A percentile compares a stretch with the other conserved stretches of the same genome.
phyloP scores from a whole-genome alignment of 30 jellyfish, hydroid and myxozoan genomes.

The Sanderia malayensis region DNA sequence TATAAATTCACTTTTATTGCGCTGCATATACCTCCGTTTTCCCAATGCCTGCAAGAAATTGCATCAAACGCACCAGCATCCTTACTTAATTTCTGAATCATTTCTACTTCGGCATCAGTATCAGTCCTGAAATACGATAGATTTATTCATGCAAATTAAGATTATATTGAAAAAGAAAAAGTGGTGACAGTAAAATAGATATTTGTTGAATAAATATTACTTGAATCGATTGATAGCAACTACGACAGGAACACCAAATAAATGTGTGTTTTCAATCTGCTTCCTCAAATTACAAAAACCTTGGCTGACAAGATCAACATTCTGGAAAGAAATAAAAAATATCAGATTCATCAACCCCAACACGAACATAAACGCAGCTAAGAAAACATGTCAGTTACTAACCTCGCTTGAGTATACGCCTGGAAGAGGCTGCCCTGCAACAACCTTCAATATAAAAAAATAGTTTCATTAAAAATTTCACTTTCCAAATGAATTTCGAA shows the following conservation, averaged over 20 bases:
- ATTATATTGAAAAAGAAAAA: background rate
- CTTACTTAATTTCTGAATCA: slow-evolving; percentile 59
- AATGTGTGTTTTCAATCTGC: slow-evolving; percentile 78
- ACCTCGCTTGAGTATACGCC: slow-evolving; percentile 78
- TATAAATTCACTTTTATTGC: too few species aligned
- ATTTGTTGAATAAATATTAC: too few species aligned
- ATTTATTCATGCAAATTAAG: background rate
- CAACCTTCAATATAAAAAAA: slow-evolving; percentile 42
- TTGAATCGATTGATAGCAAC: slow-evolving; percentile 80
- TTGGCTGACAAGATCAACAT: slow-evolving; percentile 61
- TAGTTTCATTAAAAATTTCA: background rate
- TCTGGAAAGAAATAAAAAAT: slow-evolving; percentile 34
- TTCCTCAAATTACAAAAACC: slow-evolving; percentile 87
- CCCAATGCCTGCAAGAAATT: slow-evolving; percentile 76
- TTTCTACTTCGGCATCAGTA: slow-evolving; percentile 84
- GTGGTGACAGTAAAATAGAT: too few species aligned
- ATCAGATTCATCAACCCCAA: background rate
- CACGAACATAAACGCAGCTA: background rate
- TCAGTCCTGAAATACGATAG: slow-evolving; percentile 62
- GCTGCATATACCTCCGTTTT: slow-evolving; percentile 85
- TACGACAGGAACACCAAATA: slow-evolving; percentile 91
- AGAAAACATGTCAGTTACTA: background rate
- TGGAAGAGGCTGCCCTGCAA: slow-evolving; percentile 88
- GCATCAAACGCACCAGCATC: slow-evolving; percentile 96
- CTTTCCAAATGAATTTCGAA: too few species aligned